Evolutionary conservation across 2,797 vertebrate species (phyloP), one percentile per base, ranked within the genome.

Genomic region (Lepidocolaptes lacrymiger): DNA sequence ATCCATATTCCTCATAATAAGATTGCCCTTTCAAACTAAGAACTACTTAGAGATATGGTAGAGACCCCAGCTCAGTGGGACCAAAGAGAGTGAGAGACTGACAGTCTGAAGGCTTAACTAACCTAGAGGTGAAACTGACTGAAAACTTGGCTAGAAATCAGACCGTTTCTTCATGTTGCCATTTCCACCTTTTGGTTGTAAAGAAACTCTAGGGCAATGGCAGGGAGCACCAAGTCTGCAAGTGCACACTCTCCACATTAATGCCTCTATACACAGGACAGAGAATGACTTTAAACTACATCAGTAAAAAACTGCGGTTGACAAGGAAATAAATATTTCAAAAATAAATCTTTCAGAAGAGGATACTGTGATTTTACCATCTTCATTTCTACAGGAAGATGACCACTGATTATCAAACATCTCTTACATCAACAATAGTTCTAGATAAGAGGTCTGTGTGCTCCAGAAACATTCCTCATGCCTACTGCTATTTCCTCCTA

Each of bases 1-100:
- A 87, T 73, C 63, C 85, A 71, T 86, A 93, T 54, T 81, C 77
- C 37, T 48, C 68, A n/a, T 81, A 78, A 63, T 78, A 85, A 81
- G 49, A 85, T 41, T 4, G 2, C 46, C 62, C 44, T 81, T 91
- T 84, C 58, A 78, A 91, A 86, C 34, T 26, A 75, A 68, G 56
- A 85, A 68, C 30, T 66, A 75, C 64, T 61, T 9, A 20, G 51
- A 90, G 30, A 75, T 12, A 39, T 1, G 7, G 37, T 49, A 78
- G 49, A 51, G 30, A 86, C 6, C 8, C 24, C 39, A 72, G n/a
- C 39, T 86, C 32, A 81, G 55, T 52, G 23, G 19, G 69, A 82
- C 59, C 4, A 2, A 82, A 63, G 12, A 23, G 27, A 72, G 13
- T 0, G 0, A 91, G 32, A 15, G 12, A 27, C 36, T 44, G 59